These are phyloP conservation scores for Tipula lateralis DNA, from an alignment of 2,888 invertebrate species.

Conservation along the genomic window DNA sequence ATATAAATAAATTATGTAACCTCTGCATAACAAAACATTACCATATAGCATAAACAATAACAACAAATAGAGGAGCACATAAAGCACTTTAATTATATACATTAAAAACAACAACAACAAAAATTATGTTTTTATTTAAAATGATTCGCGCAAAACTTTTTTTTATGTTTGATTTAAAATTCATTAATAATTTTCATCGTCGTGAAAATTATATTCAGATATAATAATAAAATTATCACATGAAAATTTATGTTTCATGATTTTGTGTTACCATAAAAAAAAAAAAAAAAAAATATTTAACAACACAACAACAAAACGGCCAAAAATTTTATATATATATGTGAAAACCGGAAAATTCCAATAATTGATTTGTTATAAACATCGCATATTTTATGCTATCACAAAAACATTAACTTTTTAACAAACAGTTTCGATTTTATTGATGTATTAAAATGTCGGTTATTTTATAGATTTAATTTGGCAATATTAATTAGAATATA, in stretches of 20 bases:
- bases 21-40: background rate
- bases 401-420: background rate
- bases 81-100: constrained; percentile 15
- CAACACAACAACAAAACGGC: background rate
- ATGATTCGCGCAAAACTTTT: background rate
- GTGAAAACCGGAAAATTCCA: background rate
- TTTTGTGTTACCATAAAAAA: background rate
- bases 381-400: background rate
- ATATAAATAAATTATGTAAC: background rate
- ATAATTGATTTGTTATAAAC: constrained; percentile 19
- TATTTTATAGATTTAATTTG: background rate
- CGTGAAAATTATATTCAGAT: constrained; percentile 1
- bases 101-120: background rate
- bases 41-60: background rate
- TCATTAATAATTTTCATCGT: constrained; percentile 19
- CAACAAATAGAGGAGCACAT: background rate
- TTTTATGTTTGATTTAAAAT: constrained; percentile 24
- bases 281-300: background rate
- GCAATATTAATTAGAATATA: background rate
- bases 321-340: background rate
- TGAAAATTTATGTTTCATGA: constrained; percentile 6
- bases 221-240: constrained; percentile 24
- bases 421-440: background rate
- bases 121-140: background rate
- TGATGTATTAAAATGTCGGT: background rate